Base-by-base conservation (phyloP, 2,797 vertebrate species). In the Babyrousa celebensis region DNA sequence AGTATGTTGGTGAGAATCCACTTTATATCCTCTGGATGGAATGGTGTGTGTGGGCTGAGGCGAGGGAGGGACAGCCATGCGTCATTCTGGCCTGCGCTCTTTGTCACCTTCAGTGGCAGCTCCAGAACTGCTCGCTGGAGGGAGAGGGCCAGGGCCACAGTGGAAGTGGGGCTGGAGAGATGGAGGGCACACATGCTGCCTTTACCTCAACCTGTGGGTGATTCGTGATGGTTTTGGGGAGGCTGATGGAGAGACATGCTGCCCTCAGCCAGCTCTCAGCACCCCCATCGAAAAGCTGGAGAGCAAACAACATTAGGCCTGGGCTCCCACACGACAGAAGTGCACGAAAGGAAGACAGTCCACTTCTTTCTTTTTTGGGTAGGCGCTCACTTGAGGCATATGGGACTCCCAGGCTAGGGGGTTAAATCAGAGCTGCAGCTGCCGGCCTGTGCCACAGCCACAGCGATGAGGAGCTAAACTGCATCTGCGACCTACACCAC, bases 161-260 rank as follows among this genome's bases (percentile, higher is more conserved):
- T 6, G 1, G 48, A 60, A 52, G 65, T 1, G 9, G 43, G 43
- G 79, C 77, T 21, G 68, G 21, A 40, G 36, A 29, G 12, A 68
- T 0, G 5, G 27, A 40, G 36, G 48, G 23, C 4, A 6, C 0
- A 1, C 12, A 0, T 0, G 14, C 15, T 0, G 63, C n/a, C 58
- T 85, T 74, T 7, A 5, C 40, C 62, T 63, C 56, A 36, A 52
- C 25, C 11, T n/a, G 25, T n/a, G 54, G 58, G 36, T 36, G 52
- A 43, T 43, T 17, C 23, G 40, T 6, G 29, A 79, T 5, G 32
- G 52, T 12, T 8, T 54, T 29, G 62, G 79, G 20, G 11, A 78
- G 74, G 56, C 72, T 10, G 25, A 5, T 5, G 87, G 87, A 70
- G 21, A 80, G 3, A 36, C 0, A 0, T 10, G 2, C 20, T 1